Evolutionary conservation across 2,797 vertebrate species (phyloP), one percentile per base, ranked within the genome.

Genomic region (Myotis myotis): DNA sequence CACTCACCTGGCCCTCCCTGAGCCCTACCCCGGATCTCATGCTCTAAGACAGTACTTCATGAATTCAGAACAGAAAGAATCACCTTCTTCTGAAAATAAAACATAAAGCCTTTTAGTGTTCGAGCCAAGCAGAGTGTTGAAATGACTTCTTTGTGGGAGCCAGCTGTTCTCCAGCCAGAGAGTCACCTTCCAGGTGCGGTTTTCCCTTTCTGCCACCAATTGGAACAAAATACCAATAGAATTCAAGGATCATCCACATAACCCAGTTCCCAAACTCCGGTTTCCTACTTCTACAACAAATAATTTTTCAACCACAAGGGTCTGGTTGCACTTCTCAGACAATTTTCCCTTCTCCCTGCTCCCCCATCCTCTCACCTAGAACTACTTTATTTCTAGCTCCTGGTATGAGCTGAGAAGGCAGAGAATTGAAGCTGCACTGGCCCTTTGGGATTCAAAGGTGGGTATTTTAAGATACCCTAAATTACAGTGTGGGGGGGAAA

Each of bases 21-120:
- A 68, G 3, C 11, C 86, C 38, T 19, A n/a, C 15, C 25, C 22
- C 28, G 55, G n/a, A 60, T 17, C 38, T 88, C 13, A 10, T 23
- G 53, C 66, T 66, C 47, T 85, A n/a, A 87, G 47, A 33, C 8
- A 41, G 30, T 60, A 38, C 23, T 53, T 83, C n/a, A 51, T 87
- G 20, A 94, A 68, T 89, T 38, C 44, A 79, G 36, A 62, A 33
- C 9, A 89, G 36, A 83, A 38, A 72, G 12, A 84, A 81, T 60
- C 82, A 53, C 53, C 55, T 25, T 47, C 8, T 93, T 70, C 28
- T 41, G 78, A 89, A 96, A 90, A 87, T 53, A 76, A 76, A 87
- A 87, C 36, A 55, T 22, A 53, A 93, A 90, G 47, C 11, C 6
- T 53, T 41, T 79, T 81, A 57, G 15, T 7, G 72, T 62, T 53